Evolutionary conservation across 53 echinoderm and acorn worm genomes (phyloP), one percentile per base, ranked within the genome.

Genomic region (Holothuria scabra): DNA sequence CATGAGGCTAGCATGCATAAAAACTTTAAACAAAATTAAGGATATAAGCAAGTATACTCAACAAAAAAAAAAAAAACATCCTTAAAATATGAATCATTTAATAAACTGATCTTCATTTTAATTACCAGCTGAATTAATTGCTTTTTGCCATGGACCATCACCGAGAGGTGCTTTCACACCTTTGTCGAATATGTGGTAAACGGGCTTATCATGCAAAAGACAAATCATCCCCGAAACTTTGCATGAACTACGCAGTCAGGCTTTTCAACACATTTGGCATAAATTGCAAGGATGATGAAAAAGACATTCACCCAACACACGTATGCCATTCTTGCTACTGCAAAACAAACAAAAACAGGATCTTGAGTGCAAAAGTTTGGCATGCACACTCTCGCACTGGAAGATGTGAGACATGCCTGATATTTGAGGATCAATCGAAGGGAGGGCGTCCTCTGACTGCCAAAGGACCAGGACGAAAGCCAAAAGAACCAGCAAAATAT

Each of bases 251-350:
- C 18, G 61, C 61, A 14, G 18, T n/a, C 12, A n/a, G 61, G 61
- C 4, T 60, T 26, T 0, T 0, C 61, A 60, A 60, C 29, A 66
- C 66, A 66, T 66, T 66, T 66, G 66, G 66, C 11, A 29, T 66
- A 66, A 66, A 66, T 34, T 66, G 31, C 28, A 30, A 66, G 3
- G 30, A 66, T 23, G 66, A 66, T 66, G 66, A 66, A 4, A 14
- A 66, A 26, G 66, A 66, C 16, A 66, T 66, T 66, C 66, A 66
- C 66, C 31, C 66, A 29, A 6, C 28, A 66, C 66, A 66, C 28
- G 10, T 66, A n/a, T 66, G 31, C 8, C 66, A 66, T 66, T 66
- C 28, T 11, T 66, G 66, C 10, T 66, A 66, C 28, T 66, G 66
- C 7, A 66, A 66, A 66, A 28, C 66, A 66, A 23, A 66, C 66